These are phyloP conservation scores for Chaunax sp. DNA, from an alignment of 2,797 vertebrate species.

Conservation along the genomic window DNA sequence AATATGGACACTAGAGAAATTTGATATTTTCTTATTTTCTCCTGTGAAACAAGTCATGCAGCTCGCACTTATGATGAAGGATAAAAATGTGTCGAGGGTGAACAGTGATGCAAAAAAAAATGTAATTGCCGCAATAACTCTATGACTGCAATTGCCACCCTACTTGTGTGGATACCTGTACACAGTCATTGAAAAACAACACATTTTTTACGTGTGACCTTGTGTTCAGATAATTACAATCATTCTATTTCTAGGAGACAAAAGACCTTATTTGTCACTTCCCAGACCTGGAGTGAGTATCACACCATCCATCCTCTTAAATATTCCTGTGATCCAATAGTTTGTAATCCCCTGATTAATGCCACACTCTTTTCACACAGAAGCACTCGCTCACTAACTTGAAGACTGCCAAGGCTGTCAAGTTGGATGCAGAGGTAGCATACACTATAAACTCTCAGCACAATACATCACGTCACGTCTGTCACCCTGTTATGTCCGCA, in stretches of 20 bases:
- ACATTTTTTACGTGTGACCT: neutral
- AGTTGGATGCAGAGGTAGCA: conserved; percentile 94
- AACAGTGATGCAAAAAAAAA: conserved; percentile 35
- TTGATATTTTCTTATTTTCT: conserved; percentile 19
- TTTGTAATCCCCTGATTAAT: conserved; percentile 50
- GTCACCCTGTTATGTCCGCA: conserved; percentile 47
- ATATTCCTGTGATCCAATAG: conserved; percentile 29
- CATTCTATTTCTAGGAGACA: conserved; percentile 89
- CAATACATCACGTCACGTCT: conserved; percentile 54
- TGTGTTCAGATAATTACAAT: conserved; percentile 38
- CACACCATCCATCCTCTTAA: conserved; percentile 33
- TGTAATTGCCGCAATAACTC: neutral
- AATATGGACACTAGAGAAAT: conserved; percentile 22
- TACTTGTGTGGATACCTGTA: neutral
- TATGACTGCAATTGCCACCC: conserved; percentile 12
- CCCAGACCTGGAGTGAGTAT: conserved; percentile 95
- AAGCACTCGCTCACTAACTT: conserved; percentile 90
- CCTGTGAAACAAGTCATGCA: conserved; percentile 6
- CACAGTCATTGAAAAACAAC: no score
- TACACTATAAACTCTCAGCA: conserved; percentile 35
- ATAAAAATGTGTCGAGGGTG: conserved; percentile 27
- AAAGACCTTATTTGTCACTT: conserved; percentile 93
- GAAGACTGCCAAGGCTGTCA: conserved; percentile 92
- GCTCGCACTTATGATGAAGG: conserved; percentile 17
- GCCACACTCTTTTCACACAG: conserved; percentile 78